A percentile compares a stretch with the other conserved stretches of the same genome.
phyloP scores from a whole-genome alignment of 2,113 vertebrate species.

The rabbit (Oryctolagus cuniculus) region DNA sequence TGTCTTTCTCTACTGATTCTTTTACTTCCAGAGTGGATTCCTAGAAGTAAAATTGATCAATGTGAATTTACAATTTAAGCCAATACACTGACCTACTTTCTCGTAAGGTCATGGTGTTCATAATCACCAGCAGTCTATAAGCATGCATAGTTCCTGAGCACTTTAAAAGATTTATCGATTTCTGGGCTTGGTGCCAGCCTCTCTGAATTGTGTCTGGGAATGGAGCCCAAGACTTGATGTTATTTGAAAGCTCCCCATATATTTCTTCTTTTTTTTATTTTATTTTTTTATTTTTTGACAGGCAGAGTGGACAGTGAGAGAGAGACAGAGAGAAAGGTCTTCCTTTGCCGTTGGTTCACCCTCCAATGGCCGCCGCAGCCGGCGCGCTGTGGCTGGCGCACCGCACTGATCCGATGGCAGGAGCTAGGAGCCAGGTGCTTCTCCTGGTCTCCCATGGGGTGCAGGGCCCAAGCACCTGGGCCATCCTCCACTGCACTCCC shows the following conservation, averaged over 20 bases:
- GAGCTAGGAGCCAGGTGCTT: no score
- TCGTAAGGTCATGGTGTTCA: background rate
- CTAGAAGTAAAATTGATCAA: slow-evolving; percentile 36
- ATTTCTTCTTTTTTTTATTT: no score
- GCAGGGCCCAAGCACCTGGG: no score
- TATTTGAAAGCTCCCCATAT: background rate
- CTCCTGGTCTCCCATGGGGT: no score
- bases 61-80: background rate
- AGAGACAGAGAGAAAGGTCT: no score
- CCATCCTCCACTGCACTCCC: no score
- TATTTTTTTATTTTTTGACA: no score
- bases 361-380: no score
- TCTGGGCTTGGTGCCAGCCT: background rate
- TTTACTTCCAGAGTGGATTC: slow-evolving; percentile 19
- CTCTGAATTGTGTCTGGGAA: background rate
- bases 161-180: background rate
- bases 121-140: background rate
- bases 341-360: no score
- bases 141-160: background rate
- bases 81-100: background rate
- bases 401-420: no score
- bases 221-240: background rate
- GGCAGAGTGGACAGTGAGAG: no score
- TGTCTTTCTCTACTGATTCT: background rate
- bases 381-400: no score